phyloP scores from a whole-genome alignment of 92 coral and sea anemone genomes.

The Isaurus tuberculatus region DNA sequence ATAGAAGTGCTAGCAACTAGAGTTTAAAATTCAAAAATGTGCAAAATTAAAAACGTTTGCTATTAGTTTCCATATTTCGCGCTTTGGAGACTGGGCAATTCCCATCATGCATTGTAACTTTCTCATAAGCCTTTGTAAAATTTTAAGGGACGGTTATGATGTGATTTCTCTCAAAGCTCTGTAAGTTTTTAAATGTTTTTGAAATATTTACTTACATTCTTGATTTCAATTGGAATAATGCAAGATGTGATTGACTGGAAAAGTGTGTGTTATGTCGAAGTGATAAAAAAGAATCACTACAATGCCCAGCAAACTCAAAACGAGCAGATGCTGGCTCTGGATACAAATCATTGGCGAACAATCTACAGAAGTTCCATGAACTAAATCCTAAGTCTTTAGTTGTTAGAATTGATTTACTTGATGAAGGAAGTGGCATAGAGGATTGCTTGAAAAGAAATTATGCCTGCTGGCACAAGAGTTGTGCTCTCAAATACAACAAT shows the following conservation, averaged over 20 bases:
- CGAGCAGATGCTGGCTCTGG: slow-evolving; percentile 43
- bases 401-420: background rate
- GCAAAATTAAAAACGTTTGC: too few relatives aligned
- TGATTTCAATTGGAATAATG: too few relatives aligned
- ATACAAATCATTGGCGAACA: slow-evolving; percentile 44
- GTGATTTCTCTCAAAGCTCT: too few relatives aligned
- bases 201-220: too few relatives aligned
- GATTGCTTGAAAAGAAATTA: slow-evolving; percentile 14
- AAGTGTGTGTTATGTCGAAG: slow-evolving; percentile 58
- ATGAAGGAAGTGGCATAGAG: slow-evolving; percentile 43
- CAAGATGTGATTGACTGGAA: slow-evolving; percentile 49
- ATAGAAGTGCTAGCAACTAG: slow-evolving; percentile 5
- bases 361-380: slow-evolving; percentile 24
- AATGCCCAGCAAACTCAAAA: slow-evolving; percentile 57
- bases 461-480: slow-evolving; percentile 58
- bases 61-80: too few relatives aligned
- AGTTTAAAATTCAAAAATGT: background rate
- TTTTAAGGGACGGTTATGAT: too few relatives aligned
- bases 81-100: too few relatives aligned
- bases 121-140: too few relatives aligned
- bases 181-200: too few relatives aligned
- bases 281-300: slow-evolving; percentile 38
- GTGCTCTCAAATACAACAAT: slow-evolving; percentile 46
- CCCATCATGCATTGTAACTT: too few relatives aligned
- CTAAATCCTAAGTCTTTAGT: slow-evolving; percentile 2